Conservation (phyloP, 1,140 invertebrate genomes). For the Solenopsis fugax region DNA sequence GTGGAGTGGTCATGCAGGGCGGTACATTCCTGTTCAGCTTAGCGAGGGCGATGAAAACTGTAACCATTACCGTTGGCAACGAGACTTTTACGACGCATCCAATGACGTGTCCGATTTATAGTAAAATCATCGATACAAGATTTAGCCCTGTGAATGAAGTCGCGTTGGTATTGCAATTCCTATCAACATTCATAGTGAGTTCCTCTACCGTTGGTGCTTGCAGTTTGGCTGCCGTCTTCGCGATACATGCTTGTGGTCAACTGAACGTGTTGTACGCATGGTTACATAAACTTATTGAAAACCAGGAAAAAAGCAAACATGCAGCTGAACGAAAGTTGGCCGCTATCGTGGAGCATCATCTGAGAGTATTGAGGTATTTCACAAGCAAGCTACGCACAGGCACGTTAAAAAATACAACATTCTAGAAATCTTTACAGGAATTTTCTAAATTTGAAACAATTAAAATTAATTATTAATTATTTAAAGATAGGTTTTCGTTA, state of each 20-base stretch:
- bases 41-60: slow-evolving; percentile 17
- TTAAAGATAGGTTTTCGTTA: neutral
- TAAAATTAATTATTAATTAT: neutral
- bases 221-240: slow-evolving; percentile 67
- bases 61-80: neutral
- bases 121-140: slow-evolving; percentile 64
- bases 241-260: slow-evolving; percentile 78
- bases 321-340: slow-evolving; percentile 65
- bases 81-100: slow-evolving; percentile 53
- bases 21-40: slow-evolving; percentile 56
- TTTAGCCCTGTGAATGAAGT: slow-evolving; percentile 74
- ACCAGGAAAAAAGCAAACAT: neutral
- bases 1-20: slow-evolving; percentile 51
- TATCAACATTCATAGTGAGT: slow-evolving; percentile 64
- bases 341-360: slow-evolving; percentile 76
- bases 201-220: slow-evolving; percentile 65
- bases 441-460: neutral
- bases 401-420: neutral
- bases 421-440: no score
- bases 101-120: slow-evolving; percentile 73
- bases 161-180: slow-evolving; percentile 63
- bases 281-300: slow-evolving; percentile 47
- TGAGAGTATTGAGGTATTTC: slow-evolving; percentile 71
- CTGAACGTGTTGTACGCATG: slow-evolving; percentile 74
- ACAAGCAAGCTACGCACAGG: neutral